Conservation (phyloP, 2,888 invertebrate species). For the Ennomos fuscantarius region DNA sequence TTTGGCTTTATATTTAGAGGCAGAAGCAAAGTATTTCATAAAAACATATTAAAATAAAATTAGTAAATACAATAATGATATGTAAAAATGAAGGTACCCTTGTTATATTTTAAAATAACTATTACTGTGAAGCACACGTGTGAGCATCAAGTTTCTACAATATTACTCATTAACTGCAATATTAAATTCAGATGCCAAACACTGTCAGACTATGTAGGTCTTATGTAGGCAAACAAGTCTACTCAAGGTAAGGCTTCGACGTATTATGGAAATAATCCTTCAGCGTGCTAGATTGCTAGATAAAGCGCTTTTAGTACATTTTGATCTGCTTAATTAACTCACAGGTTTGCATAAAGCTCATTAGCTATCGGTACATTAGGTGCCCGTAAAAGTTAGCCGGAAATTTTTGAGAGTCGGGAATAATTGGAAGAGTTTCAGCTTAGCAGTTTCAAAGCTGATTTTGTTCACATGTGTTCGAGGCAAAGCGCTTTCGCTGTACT, state of each 20-base stretch:
- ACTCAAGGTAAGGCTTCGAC: background rate
- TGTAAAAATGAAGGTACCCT: no score
- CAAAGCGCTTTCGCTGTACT: constrained; percentile 7
- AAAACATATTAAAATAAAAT: no score
- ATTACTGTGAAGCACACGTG: no score
- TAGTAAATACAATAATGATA: no score
- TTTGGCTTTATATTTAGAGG: background rate
- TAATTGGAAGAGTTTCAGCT: constrained; percentile 67
- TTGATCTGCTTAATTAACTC: constrained; percentile 25
- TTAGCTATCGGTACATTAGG: constrained; percentile 60
- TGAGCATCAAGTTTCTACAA: no score
- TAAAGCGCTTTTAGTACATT: constrained; percentile 7
- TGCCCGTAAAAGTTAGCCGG: constrained; percentile 39
- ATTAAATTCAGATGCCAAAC: background rate
- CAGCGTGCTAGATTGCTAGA: constrained; percentile 5
- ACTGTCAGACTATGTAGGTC: no score
- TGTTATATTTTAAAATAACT: no score
- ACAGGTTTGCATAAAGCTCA: constrained; percentile 53
- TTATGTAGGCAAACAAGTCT: no score
- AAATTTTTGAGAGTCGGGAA: constrained; percentile 56
- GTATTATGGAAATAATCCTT: constrained; percentile 10
- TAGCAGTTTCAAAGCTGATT: constrained; percentile 57
- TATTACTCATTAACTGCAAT: no score
- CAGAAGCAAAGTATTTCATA: no score
- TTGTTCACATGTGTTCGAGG: constrained; percentile 46